Percentiles rank a stretch among this genome's conserved stretches.
These are phyloP conservation scores for Conus canariensis DNA, from an alignment of 2,888 invertebrate species.

Conservation along the genomic window DNA sequence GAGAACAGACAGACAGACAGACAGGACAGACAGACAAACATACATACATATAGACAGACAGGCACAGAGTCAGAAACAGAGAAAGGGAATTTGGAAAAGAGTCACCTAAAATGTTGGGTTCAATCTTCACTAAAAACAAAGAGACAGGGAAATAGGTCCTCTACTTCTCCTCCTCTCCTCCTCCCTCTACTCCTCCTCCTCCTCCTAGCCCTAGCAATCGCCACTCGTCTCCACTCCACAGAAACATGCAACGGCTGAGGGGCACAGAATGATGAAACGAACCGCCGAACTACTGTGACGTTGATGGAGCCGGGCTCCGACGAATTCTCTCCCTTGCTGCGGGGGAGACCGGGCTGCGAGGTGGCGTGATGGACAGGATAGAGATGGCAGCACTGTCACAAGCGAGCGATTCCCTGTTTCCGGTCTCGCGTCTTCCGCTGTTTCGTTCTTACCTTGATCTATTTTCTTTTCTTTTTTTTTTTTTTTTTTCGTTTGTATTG, in stretches of 20 bases:
- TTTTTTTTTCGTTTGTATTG: background rate
- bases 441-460: background rate
- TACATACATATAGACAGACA: no score
- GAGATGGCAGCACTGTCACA: conserved; percentile 14
- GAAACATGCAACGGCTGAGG: background rate
- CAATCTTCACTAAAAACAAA: no score
- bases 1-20: no score
- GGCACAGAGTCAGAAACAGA: no score
- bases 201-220: background rate
- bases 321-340: background rate
- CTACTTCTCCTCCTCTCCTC: no score
- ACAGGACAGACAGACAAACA: no score
- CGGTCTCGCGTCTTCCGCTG: background rate
- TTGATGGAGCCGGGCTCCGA: conserved; percentile 10
- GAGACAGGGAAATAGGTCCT: no score
- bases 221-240: no score
- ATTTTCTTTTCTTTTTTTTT: background rate
- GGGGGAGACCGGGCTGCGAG: background rate
- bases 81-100: no score
- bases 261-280: background rate
- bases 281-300: background rate
- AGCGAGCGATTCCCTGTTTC: background rate
- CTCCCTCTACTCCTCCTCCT: background rate
- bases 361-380: background rate
- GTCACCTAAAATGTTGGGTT: no score